phyloP scores from a whole-genome alignment of 37 sponge, comb jelly and placozoan species.

The Chondrosia reniformis region DNA sequence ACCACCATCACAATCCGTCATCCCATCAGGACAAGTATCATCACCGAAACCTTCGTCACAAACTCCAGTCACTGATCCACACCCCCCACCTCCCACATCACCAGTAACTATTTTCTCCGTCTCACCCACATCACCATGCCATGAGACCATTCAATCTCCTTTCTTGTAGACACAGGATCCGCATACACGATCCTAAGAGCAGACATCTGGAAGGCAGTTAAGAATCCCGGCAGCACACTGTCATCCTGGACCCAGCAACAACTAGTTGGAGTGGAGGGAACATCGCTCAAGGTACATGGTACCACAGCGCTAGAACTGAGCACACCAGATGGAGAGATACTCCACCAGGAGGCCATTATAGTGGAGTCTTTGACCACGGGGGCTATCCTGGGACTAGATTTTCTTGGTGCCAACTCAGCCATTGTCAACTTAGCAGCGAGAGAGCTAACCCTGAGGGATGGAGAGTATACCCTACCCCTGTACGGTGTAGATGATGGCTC shows the following conservation, averaged over 20 bases:
- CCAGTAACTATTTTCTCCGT: neutral
- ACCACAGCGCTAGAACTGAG: neutral
- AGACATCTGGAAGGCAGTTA: neutral
- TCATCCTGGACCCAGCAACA: neutral
- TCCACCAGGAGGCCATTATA: neutral
- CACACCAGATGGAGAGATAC: neutral
- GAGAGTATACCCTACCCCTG: neutral
- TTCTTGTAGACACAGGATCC: neutral
- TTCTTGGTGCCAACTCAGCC: too few relatives aligned
- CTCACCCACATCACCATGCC: neutral
- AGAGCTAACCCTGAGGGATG: neutral
- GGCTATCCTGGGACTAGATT: too few relatives aligned
- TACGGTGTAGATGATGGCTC: neutral
- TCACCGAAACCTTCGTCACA: neutral
- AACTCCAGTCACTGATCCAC: too few relatives aligned
- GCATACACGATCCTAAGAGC: neutral
- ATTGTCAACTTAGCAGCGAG: neutral
- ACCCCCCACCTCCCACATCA: neutral
- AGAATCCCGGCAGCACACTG: neutral
- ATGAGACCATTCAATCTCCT: neutral
- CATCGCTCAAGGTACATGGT: neutral
- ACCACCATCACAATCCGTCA: too few relatives aligned
- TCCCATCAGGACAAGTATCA: too few relatives aligned
- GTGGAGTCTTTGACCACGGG: neutral
- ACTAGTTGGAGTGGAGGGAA: conserved; percentile 9